Conservation (phyloP, 2,797 vertebrate genomes). For the Hoplostethus mediterraneus region DNA sequence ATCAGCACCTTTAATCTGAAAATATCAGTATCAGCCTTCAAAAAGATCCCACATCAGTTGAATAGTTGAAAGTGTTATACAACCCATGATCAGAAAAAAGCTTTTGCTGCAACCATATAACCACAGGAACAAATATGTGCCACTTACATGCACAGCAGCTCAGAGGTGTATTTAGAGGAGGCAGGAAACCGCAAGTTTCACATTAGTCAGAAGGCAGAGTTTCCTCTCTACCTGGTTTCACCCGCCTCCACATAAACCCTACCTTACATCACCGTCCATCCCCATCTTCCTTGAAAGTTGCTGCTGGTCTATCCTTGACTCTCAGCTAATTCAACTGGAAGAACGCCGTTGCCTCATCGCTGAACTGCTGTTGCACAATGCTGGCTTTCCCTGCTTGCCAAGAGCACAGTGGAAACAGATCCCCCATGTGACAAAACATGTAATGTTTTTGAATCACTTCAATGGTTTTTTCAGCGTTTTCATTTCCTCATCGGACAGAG, state of each 20-base stretch:
- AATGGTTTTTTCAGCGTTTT: slow-evolving; percentile 1
- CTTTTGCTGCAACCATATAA: slow-evolving; percentile 11
- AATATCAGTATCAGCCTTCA: background rate
- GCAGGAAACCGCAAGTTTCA: slow-evolving; percentile 53
- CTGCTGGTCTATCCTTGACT: background rate
- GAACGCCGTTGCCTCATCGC: slow-evolving; percentile 12
- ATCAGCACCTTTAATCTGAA: background rate
- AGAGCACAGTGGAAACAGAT: slow-evolving; percentile 4
- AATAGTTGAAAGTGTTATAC: no score
- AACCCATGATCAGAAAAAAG: slow-evolving; percentile 10
- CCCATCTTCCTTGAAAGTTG: background rate
- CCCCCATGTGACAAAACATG: slow-evolving; percentile 11
- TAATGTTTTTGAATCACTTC: background rate
- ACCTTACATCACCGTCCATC: background rate
- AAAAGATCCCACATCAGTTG: background rate
- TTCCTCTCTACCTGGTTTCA: slow-evolving; percentile 43
- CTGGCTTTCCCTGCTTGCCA: slow-evolving; percentile 36
- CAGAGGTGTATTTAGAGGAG: slow-evolving; percentile 4
- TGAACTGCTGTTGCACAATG: slow-evolving; percentile 45
- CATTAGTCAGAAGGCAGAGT: slow-evolving; percentile 1
- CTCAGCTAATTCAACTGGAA: slow-evolving; percentile 1
- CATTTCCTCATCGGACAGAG: slow-evolving; percentile 9
- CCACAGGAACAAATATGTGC: slow-evolving; percentile 32
- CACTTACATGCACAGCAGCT: background rate
- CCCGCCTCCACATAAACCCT: slow-evolving; percentile 8